These are phyloP conservation scores for Anguilla marmorata DNA, from an alignment of 2,797 vertebrate species.

Conservation along the genomic window DNA sequence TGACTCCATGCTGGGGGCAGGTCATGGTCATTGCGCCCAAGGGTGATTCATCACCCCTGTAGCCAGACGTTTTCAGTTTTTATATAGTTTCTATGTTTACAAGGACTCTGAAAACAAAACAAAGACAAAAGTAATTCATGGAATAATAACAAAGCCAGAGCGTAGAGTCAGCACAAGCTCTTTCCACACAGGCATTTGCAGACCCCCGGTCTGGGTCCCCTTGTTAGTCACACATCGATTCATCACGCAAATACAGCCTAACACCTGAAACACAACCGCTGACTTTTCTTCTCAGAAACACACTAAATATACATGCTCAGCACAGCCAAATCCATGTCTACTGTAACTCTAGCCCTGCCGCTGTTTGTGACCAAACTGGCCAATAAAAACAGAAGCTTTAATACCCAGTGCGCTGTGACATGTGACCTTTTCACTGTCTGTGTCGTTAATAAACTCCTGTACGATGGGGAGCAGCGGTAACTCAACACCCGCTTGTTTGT, in stretches of 20 bases:
- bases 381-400: neutral
- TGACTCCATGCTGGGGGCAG: neutral
- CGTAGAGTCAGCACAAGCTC: neutral
- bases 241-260: neutral
- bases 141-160: neutral
- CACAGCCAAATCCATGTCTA: no score
- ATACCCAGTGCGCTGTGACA: neutral
- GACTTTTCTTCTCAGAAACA: neutral
- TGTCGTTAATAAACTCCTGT: neutral
- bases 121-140: constrained; percentile 9
- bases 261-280: neutral
- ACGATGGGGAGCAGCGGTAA: neutral
- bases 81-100: neutral
- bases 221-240: neutral
- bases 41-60: neutral
- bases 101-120: neutral
- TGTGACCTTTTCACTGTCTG: neutral
- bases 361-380: neutral
- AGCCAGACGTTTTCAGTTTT: neutral
- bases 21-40: neutral
- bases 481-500: constrained; percentile 11
- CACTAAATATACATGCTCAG: neutral
- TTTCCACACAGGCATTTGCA: neutral
- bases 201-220: neutral
- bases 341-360: neutral